Evolutionary conservation across 2,797 vertebrate species (phyloP).

Genomic region (Amazona ochrocephala): DNA sequence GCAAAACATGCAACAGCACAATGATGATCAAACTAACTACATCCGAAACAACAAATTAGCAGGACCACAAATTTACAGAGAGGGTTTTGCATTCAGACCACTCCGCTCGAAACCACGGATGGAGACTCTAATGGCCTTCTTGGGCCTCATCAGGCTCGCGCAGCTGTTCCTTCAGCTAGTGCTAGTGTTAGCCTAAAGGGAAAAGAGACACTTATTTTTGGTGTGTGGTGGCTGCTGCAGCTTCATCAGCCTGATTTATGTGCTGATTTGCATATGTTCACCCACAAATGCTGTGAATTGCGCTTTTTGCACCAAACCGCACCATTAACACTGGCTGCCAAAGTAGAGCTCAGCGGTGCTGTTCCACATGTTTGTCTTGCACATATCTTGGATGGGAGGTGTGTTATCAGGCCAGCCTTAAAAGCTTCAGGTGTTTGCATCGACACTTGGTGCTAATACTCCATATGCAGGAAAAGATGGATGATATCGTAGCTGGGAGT

Average conservation of each 20-base stretch:
- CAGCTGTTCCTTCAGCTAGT: slow-evolving; percentile 20
- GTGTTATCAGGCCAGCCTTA: not conserved
- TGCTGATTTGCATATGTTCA: not conserved
- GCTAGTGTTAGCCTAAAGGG: not conserved
- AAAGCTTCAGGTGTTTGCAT: not conserved
- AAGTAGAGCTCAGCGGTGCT: not conserved
- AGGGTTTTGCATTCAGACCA: slow-evolving; percentile 18
- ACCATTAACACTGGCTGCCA: not conserved
- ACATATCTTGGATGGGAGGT: not conserved
- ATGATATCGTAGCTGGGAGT: not conserved
- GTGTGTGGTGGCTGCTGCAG: slow-evolving; percentile 23
- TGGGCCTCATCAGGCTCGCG: not conserved
- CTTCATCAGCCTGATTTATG: slow-evolving; percentile 23
- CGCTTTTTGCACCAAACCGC: not conserved
- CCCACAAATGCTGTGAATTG: not conserved
- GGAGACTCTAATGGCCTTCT: not conserved
- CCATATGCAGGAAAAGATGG: not conserved
- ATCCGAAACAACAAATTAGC: not conserved
- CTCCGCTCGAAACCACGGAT: not conserved
- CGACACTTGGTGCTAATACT: not conserved
- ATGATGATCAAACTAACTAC: not conserved
- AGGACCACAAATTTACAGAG: not conserved
- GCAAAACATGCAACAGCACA: not conserved
- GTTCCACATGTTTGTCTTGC: not conserved
- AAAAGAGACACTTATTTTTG: not conserved